Evolutionary conservation across 2,797 vertebrate species (phyloP).

Genomic region (Hemibagrus guttatus): DNA sequence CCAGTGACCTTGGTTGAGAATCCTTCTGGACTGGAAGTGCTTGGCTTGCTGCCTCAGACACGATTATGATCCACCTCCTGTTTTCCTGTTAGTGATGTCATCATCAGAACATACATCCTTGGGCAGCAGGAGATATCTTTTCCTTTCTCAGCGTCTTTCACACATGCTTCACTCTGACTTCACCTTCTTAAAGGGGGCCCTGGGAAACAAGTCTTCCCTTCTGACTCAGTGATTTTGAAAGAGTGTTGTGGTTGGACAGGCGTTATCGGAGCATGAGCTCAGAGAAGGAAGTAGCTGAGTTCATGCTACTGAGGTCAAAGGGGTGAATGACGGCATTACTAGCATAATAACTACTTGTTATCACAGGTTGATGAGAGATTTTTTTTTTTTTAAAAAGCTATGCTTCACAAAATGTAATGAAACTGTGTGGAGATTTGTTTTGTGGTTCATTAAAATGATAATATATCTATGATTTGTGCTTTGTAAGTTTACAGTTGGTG

Average conservation of each 20-base stretch:
- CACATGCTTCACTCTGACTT: conserved; percentile 54
- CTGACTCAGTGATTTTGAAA: conserved; percentile 48
- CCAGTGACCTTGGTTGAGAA: conserved; percentile 27
- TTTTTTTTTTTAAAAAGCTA: not conserved
- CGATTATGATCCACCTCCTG: conserved; percentile 72
- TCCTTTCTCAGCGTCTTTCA: conserved; percentile 53
- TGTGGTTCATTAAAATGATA: not conserved
- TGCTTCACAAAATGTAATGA: not conserved
- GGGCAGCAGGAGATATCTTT: conserved; percentile 56
- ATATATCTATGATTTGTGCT: not conserved
- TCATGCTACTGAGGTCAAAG: conserved; percentile 17
- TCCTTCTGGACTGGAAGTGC: conserved; percentile 8
- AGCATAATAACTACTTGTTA: not conserved
- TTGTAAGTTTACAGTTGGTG: not conserved
- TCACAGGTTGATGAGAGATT: not conserved
- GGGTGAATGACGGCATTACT: not conserved
- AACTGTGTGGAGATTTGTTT: too few relatives aligned
- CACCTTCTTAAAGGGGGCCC: conserved; percentile 40
- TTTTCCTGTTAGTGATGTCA: conserved; percentile 81
- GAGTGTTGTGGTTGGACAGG: conserved; percentile 4
- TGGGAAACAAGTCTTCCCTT: conserved; percentile 30
- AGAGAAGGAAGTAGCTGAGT: conserved; percentile 5
- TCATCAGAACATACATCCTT: conserved; percentile 71
- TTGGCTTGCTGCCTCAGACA: conserved; percentile 42
- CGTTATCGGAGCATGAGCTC: conserved; percentile 49